A percentile compares a stretch with the other conserved stretches of the same genome.
Conservation (phyloP, 2,888 invertebrate genomes). For the Scaptomyza cyrtandrae region DNA sequence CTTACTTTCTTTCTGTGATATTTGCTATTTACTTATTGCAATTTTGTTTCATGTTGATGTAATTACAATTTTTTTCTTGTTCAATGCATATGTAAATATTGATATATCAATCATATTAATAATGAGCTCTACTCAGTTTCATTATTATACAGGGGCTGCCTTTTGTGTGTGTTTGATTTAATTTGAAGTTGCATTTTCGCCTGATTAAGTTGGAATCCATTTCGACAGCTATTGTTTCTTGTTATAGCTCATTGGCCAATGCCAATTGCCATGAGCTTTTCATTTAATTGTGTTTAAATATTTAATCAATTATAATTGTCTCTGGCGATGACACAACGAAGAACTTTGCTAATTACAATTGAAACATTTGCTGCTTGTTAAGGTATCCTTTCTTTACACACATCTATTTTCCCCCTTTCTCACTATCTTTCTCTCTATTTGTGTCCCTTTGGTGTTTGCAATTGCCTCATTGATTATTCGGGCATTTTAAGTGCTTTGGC, state of each 20-base stretch:
- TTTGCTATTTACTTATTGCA: background rate
- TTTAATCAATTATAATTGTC: conserved; percentile 65
- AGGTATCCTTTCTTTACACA: conserved; percentile 11
- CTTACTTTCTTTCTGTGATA: background rate
- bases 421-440: background rate
- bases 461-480: conserved; percentile 65
- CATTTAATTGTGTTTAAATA: conserved; percentile 48
- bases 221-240: conserved; percentile 8
- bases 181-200: background rate
- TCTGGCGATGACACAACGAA: conserved; percentile 27
- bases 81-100: conserved; percentile 12
- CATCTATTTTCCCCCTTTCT: background rate
- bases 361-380: background rate
- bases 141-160: background rate
- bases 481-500: conserved; percentile 74
- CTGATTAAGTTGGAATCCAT: conserved; percentile 1
- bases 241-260: conserved; percentile 15
- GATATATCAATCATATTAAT: background rate
- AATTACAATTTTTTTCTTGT: background rate
- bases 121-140: background rate
- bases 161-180: background rate
- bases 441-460: conserved; percentile 4
- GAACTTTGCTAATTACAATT: conserved; percentile 27
- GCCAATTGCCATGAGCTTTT: conserved; percentile 13
- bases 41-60: background rate